phyloP scores from a whole-genome alignment of 2,113 vertebrate genomes.

The Peromyscus californicus region DNA sequence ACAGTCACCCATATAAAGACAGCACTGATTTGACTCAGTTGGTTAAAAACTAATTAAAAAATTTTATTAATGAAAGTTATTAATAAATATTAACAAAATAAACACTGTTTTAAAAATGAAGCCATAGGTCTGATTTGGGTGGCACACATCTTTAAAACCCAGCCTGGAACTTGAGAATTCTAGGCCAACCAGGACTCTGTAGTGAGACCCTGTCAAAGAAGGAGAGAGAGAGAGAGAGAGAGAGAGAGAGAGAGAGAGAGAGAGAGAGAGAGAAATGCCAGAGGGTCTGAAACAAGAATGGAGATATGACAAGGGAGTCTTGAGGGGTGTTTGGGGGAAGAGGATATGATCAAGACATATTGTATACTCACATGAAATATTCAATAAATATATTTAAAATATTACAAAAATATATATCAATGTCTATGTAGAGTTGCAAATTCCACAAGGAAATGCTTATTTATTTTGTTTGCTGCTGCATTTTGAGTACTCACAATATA shows the following conservation, averaged over 20 bases:
- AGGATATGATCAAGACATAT: not conserved
- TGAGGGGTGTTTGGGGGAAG: not conserved
- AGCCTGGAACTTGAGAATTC: not conserved
- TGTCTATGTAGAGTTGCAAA: not conserved
- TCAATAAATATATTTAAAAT: not conserved
- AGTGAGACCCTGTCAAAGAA: not conserved
- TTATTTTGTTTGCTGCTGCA: not conserved
- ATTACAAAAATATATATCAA: not conserved
- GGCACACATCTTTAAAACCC: not conserved
- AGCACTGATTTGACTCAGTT: not conserved
- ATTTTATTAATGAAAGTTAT: not conserved
- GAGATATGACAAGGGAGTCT: not conserved
- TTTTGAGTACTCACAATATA: not conserved
- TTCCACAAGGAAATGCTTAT: not conserved
- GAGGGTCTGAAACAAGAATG: too few relatives aligned
- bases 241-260: not conserved
- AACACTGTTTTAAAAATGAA: not conserved
- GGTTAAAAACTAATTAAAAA: not conserved
- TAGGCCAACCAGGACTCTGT: not conserved
- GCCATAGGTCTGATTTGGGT: not conserved
- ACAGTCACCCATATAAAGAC: too few relatives aligned
- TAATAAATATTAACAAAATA: not conserved
- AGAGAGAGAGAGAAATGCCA: not conserved
- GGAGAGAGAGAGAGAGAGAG: not conserved
- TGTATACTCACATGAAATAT: not conserved